These are phyloP conservation scores for Chlorodrepanis virens DNA, from an alignment of 2,113 vertebrate species.

Conservation along the genomic window DNA sequence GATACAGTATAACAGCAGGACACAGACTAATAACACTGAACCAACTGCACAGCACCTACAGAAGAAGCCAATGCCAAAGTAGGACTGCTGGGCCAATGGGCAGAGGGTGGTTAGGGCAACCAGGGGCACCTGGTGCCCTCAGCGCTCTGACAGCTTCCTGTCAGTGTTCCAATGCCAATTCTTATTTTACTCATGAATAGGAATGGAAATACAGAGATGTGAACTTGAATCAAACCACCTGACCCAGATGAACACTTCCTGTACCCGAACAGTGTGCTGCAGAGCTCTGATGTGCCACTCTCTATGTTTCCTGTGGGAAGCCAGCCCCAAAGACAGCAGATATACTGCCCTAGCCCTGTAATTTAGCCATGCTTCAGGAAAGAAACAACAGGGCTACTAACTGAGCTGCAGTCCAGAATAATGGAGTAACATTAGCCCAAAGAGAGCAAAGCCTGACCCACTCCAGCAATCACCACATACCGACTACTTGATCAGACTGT, in stretches of 20 bases:
- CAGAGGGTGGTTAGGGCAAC: background rate
- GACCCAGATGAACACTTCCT: background rate
- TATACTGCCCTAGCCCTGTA: rapidly evolving
- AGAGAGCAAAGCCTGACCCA: background rate
- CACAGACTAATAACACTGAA: rapidly evolving
- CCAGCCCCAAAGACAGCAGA: background rate
- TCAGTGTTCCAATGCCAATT: background rate
- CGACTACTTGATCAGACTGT: background rate
- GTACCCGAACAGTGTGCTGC: background rate
- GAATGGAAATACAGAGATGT: rapidly evolving
- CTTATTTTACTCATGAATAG: background rate
- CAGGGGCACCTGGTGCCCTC: background rate
- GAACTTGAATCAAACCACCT: background rate
- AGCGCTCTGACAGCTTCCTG: background rate
- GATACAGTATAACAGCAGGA: rapidly evolving
- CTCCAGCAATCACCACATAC: background rate
- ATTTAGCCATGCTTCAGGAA: background rate
- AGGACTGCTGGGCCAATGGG: background rate
- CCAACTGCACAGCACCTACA: rapidly evolving
- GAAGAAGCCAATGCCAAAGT: rapidly evolving
- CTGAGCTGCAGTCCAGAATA: background rate
- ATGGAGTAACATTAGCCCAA: background rate
- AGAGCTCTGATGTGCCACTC: background rate
- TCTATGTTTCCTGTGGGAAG: background rate
- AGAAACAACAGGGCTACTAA: background rate